A percentile compares a stretch with the other conserved stretches of the same genome.
Conservation (phyloP, 2,113 vertebrate genomes). For the Odocoileus virginianus region DNA sequence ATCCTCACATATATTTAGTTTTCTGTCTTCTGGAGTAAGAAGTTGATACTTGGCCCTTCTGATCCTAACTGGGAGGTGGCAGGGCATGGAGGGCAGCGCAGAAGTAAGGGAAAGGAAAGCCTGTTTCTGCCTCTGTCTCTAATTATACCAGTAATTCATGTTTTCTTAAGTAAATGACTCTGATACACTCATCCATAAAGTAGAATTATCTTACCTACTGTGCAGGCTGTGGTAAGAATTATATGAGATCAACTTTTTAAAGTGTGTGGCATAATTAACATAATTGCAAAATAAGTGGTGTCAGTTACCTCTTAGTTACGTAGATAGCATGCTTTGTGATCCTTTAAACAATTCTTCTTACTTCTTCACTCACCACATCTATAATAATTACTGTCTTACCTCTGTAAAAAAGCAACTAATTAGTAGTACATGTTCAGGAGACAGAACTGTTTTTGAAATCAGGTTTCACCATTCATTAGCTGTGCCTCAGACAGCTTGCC, state of each 20-base stretch:
- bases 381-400: neutral
- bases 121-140: neutral
- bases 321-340: neutral
- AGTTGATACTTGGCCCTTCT: neutral
- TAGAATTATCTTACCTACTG: neutral
- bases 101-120: neutral
- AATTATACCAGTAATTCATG: neutral
- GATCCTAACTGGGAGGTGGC: neutral
- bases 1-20: neutral
- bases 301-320: neutral
- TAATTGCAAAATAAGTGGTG: neutral
- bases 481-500: neutral
- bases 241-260: neutral
- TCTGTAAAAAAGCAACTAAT: neutral
- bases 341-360: neutral
- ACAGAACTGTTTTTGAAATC: neutral
- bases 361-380: neutral
- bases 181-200: neutral
- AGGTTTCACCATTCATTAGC: neutral
- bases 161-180: neutral
- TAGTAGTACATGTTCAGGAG: neutral
- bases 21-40: neutral
- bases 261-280: neutral
- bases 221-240: neutral
- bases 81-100: too few relatives aligned